Evolutionary conservation across 23 tunicate genomes (phyloP), one percentile per base, ranked within the genome.

Genomic region (Phallusia fumigata): DNA sequence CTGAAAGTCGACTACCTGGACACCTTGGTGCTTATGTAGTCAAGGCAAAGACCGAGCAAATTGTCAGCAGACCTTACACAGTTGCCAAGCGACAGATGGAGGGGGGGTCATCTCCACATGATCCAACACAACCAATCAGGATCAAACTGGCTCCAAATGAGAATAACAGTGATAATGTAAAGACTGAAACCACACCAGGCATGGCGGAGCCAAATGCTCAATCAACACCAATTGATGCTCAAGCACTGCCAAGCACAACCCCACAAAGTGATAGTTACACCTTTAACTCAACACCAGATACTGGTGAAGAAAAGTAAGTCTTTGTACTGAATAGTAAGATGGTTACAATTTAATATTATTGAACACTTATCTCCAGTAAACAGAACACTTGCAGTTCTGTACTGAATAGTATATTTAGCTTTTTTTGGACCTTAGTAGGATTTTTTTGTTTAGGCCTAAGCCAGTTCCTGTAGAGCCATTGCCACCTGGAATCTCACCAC

Each of bases 221-320:
- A 50, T 87, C 91, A 31, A 81, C 91, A 2, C 82, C 88, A 52
- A 34, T 33, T 31, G 87, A 78, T 28, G 50, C 50, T 18, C 36
- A 75, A 19, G 18, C 78, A 16, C 65, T 36, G 16, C 31, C 80
- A 73, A 84, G 86, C 47, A 19, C 36, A 33, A 85, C 95, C 0
- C 88, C 93, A 52, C 78, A 50, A 36, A 90, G 95, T 77, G 95
- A 90, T 30, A 81, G 85, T 32, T 90, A 85, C 36, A 85, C 95
- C 0, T 85, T 90, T 31, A 83, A 83, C 78, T 92, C 97, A 31
- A 87, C 97, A 50, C 91, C 91, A 11, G 91, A 87, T 19, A 83
- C 91, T 30, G 85, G 73, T 28, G 89, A 86, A 79, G 80, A 76
- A 76, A 87, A 87, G 91, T 87, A 87, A 64, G 85, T 58, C 19